Conservation (phyloP, 2,888 invertebrate genomes). For the Amphipyra tragopoginis region DNA sequence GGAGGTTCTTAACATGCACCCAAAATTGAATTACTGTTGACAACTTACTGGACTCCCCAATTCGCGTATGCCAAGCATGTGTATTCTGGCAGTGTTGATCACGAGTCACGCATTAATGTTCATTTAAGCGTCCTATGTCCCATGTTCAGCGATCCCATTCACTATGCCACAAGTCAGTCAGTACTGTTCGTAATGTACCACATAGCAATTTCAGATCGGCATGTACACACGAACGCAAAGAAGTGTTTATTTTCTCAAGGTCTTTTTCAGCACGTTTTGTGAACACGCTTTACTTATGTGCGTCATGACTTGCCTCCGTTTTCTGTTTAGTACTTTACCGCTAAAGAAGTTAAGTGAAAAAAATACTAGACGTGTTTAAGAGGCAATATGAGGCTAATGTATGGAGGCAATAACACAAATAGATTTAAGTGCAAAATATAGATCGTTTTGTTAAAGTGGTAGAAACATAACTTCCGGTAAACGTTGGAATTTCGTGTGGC, state of each 20-base stretch:
- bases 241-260: slow-evolving; percentile 56
- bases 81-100: too few species aligned
- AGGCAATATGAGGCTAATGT: slow-evolving; percentile 5
- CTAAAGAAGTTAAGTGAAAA: slow-evolving; percentile 60
- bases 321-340: slow-evolving; percentile 58
- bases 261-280: slow-evolving; percentile 51
- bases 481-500: too few species aligned
- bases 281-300: slow-evolving; percentile 46
- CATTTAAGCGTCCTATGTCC: neutral
- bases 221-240: slow-evolving; percentile 9
- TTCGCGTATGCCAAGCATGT: too few species aligned
- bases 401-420: neutral
- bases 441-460: too few species aligned
- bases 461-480: too few species aligned
- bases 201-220: slow-evolving; percentile 7
- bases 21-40: too few species aligned
- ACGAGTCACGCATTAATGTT: too few species aligned
- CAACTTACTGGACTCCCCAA: too few species aligned
- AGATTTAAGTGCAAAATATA: neutral
- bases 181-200: slow-evolving; percentile 8
- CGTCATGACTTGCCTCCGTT: slow-evolving; percentile 56
- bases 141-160: neutral
- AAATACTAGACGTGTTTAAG: slow-evolving; percentile 30
- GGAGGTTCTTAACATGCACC: too few species aligned
- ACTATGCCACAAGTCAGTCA: neutral